Evolutionary conservation across 2,888 invertebrate species (phyloP).

Genomic region (Acronicta alni): DNA sequence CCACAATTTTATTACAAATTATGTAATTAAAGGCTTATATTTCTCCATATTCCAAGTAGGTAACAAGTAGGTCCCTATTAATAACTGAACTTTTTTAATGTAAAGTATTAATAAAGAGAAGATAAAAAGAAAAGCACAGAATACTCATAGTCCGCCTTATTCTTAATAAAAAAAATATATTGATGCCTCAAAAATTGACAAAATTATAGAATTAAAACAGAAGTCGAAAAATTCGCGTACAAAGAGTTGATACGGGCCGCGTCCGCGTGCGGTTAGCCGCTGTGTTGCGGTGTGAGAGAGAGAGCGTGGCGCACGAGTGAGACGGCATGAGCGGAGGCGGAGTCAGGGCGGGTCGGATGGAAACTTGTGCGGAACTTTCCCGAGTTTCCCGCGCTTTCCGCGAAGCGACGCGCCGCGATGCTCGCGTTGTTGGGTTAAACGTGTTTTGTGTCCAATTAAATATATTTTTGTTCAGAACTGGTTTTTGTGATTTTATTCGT

Average conservation of each 20-base stretch:
- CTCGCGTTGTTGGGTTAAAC: slow-evolving; percentile 7
- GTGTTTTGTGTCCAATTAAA: slow-evolving; percentile 11
- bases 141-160: not conserved
- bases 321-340: slow-evolving; percentile 69
- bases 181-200: slow-evolving; percentile 2
- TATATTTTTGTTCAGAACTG: slow-evolving; percentile 4
- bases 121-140: too few species aligned
- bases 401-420: slow-evolving; percentile 45
- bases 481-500: slow-evolving; percentile 21
- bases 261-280: slow-evolving; percentile 80
- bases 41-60: too few species aligned
- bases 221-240: slow-evolving; percentile 45
- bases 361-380: slow-evolving; percentile 76
- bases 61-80: too few species aligned
- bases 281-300: slow-evolving; percentile 74
- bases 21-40: not conserved
- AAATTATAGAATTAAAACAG: slow-evolving; percentile 48
- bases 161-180: not conserved
- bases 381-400: slow-evolving; percentile 84
- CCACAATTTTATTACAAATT: not conserved
- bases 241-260: slow-evolving; percentile 59
- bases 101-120: too few species aligned
- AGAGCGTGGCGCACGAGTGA: slow-evolving; percentile 54
- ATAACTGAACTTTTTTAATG: too few species aligned
- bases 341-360: slow-evolving; percentile 70